Evolutionary conservation across 2,888 invertebrate species (phyloP), one percentile per base, ranked within the genome.

Genomic region (Yponomeuta plumbellus): DNA sequence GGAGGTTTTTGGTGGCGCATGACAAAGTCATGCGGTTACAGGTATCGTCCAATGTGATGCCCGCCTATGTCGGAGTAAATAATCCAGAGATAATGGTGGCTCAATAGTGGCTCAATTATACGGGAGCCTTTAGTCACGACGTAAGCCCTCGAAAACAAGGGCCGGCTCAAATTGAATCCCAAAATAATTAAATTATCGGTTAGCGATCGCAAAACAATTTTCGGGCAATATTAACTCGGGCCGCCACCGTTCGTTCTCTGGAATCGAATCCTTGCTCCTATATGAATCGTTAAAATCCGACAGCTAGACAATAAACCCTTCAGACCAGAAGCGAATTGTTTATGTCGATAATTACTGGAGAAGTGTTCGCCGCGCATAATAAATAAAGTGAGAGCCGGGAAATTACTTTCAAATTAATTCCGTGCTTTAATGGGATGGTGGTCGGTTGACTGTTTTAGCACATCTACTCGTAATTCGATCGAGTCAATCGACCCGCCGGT

Each of bases 131-230:
- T 52, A 52, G 44, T 52, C 44, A 52, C 44, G 44, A 52, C 44
- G 10, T 52, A 52, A 52, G 52, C 52, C 17, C 67, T 68, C 74
- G 72, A 72, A 70, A 80, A 79, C 76, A 75, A 74, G 71, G 70
- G 73, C 71, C 74, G 67, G 70, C 70, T 73, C 75, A 74, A 75
- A 76, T 78, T 77, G 70, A 73, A 79, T 78, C 74, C 76, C 71
- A 69, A 76, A 78, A 78, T 84, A 86, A 86, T 86, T 81, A 77
- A 83, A 81, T 84, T 83, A 84, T 80, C 74, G 80, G 78, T 72
- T 74, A 75, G 73, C 80, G 77, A 82, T 83, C 78, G 77, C 77
- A 74, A 81, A 84, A 81, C 83, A 84, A 84, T 86, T 85, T 85
- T 80, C 80, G 73, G 74, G 73, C 78, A 79, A 80, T 80, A 82